phyloP scores from a whole-genome alignment of 2,113 vertebrate species.

The Struthidea cinerea region DNA sequence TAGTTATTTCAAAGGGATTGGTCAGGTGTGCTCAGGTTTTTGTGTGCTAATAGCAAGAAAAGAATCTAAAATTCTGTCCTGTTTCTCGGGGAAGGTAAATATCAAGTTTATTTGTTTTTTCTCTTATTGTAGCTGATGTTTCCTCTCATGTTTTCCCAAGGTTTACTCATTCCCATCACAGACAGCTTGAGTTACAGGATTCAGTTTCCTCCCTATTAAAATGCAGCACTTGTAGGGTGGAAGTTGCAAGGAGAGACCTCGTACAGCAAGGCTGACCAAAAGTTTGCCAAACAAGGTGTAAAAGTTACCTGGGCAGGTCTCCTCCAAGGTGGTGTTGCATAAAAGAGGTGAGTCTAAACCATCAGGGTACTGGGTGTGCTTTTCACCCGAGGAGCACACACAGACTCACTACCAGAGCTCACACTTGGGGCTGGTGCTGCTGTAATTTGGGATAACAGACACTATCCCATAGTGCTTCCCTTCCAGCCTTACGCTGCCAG shows the following conservation, averaged over 20 bases:
- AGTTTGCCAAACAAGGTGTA: not conserved
- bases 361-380: not conserved
- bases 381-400: not conserved
- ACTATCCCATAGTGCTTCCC: not conserved
- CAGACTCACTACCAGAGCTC: not conserved
- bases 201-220: not conserved
- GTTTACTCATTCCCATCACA: not conserved
- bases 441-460: not conserved
- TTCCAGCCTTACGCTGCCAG: not conserved
- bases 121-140: not conserved
- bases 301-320: not conserved
- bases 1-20: not conserved
- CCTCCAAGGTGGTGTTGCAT: not conserved
- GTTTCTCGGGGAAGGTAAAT: not conserved
- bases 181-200: not conserved
- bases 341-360: not conserved
- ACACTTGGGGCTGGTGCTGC: not conserved
- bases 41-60: not conserved
- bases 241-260: not conserved
- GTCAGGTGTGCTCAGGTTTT: not conserved
- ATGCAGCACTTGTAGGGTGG: not conserved
- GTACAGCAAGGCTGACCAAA: not conserved
- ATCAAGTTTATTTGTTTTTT: not conserved
- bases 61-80: not conserved
- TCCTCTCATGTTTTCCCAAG: not conserved